These are phyloP conservation scores for Stenolophus ochropezus DNA, from an alignment of 2,888 invertebrate genomes.

Conservation along the genomic window DNA sequence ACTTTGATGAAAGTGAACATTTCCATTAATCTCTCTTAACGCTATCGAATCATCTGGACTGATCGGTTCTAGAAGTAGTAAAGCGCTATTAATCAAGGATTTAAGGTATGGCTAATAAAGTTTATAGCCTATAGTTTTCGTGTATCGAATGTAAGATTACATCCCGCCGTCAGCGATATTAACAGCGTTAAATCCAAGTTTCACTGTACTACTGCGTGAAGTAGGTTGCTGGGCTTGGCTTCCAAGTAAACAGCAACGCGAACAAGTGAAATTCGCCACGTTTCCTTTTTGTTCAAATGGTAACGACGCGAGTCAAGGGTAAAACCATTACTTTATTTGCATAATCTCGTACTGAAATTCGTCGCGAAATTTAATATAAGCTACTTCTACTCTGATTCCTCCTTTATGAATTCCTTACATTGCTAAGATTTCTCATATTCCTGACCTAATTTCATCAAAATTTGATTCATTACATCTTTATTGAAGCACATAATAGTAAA, in stretches of 20 bases:
- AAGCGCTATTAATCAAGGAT: not conserved
- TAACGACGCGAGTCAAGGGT: conserved; percentile 24
- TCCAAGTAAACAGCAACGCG: conserved; percentile 1
- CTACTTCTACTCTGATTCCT: too few relatives aligned
- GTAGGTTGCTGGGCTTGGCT: conserved; percentile 36
- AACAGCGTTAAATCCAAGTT: conserved; percentile 16
- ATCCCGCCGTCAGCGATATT: not conserved
- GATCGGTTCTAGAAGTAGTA: not conserved
- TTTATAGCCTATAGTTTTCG: conserved; percentile 1
- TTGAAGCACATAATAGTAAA: too few relatives aligned
- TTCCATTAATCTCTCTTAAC: not conserved
- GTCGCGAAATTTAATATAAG: not conserved
- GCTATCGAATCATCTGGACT: not conserved
- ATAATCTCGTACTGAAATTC: conserved; percentile 3
- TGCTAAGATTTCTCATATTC: too few relatives aligned
- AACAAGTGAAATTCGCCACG: conserved; percentile 32
- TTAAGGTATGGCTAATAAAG: not conserved
- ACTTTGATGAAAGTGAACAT: not conserved
- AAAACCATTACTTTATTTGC: conserved; percentile 10
- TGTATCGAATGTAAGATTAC: conserved; percentile 16
- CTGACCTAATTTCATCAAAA: too few relatives aligned
- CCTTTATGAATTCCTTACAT: too few relatives aligned
- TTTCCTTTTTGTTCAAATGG: conserved; percentile 23
- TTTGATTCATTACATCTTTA: too few relatives aligned
- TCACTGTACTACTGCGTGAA: conserved; percentile 10